These are phyloP conservation scores for Dynastes tityus DNA, from an alignment of 2,888 invertebrate species.

Conservation along the genomic window DNA sequence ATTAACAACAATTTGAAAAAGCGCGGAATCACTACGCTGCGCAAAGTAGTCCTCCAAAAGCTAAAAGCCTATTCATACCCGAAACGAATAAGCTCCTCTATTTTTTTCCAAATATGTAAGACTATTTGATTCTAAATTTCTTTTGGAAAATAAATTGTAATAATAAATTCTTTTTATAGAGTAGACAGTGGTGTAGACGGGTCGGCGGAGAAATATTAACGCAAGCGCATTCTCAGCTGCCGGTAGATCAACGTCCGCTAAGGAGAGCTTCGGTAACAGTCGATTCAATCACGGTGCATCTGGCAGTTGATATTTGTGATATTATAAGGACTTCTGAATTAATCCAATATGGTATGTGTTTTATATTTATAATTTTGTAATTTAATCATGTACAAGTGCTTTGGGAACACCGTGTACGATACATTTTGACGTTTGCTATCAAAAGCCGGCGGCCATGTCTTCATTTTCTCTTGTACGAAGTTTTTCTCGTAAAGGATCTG, in stretches of 20 bases:
- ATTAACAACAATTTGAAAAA: constrained; percentile 59
- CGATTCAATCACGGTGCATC: constrained; percentile 65
- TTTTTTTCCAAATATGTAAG: constrained; percentile 18
- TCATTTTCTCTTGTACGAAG: constrained; percentile 50
- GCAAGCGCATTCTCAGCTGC: constrained; percentile 65
- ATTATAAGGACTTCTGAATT: constrained; percentile 62
- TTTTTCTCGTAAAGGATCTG: constrained; percentile 16
- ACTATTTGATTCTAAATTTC: background rate
- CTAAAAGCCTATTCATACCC: constrained; percentile 7
- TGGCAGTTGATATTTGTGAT: constrained; percentile 65
- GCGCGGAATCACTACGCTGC: constrained; percentile 59
- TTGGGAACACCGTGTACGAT: background rate
- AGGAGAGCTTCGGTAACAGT: constrained; percentile 67
- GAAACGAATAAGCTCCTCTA: background rate
- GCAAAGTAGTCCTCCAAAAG: constrained; percentile 58
- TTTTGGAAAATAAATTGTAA: constrained; percentile 48
- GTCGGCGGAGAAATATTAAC: constrained; percentile 55
- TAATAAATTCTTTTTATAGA: constrained; percentile 52
- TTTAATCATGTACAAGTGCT: constrained; percentile 19
- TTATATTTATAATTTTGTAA: constrained; percentile 41
- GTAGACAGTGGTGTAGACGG: constrained; percentile 29
- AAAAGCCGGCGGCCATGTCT: constrained; percentile 65
- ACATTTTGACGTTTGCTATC: constrained; percentile 54
- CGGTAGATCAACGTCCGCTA: constrained; percentile 71
- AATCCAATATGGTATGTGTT: constrained; percentile 68